These are phyloP conservation scores for Onchidella celtica DNA, from an alignment of 2,888 invertebrate genomes.

Conservation along the genomic window DNA sequence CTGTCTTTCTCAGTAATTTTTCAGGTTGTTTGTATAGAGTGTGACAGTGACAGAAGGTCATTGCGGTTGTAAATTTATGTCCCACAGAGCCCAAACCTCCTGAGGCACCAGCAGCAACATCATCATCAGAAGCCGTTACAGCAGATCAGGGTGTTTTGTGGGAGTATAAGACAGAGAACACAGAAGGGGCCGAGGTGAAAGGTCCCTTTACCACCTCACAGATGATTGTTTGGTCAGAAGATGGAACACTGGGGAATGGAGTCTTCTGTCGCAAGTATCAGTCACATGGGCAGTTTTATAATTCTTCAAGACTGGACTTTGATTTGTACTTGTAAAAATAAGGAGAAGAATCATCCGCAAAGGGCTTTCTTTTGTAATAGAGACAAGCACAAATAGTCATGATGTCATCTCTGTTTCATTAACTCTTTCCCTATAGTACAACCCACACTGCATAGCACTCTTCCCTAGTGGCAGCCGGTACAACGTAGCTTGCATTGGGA, in stretches of 20 bases:
- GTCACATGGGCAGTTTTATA: slow-evolving; percentile 88
- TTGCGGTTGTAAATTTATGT: neutral
- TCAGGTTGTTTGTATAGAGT: too few species aligned
- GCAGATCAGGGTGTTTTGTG: slow-evolving; percentile 84
- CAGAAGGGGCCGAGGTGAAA: slow-evolving; percentile 86
- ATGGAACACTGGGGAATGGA: slow-evolving; percentile 88
- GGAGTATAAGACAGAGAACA: slow-evolving; percentile 95
- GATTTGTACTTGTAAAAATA: slow-evolving; percentile 87
- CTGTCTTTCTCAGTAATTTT: too few species aligned
- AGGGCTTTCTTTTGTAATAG: too few species aligned
- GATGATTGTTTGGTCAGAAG: slow-evolving; percentile 93
- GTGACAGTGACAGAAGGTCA: too few species aligned
- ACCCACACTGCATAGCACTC: too few species aligned
- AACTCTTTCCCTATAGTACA: too few species aligned
- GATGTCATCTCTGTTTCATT: too few species aligned
- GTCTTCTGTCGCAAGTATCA: slow-evolving; percentile 92
- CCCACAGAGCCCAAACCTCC: slow-evolving; percentile 1
- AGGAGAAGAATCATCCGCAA: too few species aligned
- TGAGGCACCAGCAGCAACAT: neutral
- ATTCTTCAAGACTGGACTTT: slow-evolving; percentile 94
- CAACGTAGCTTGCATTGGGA: too few species aligned
- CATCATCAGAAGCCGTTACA: slow-evolving; percentile 1
- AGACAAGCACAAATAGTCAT: too few species aligned
- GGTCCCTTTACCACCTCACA: slow-evolving; percentile 92
- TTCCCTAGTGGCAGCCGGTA: too few species aligned